phyloP scores from a whole-genome alignment of 2,113 vertebrate species.

The Stercorarius parasiticus region DNA sequence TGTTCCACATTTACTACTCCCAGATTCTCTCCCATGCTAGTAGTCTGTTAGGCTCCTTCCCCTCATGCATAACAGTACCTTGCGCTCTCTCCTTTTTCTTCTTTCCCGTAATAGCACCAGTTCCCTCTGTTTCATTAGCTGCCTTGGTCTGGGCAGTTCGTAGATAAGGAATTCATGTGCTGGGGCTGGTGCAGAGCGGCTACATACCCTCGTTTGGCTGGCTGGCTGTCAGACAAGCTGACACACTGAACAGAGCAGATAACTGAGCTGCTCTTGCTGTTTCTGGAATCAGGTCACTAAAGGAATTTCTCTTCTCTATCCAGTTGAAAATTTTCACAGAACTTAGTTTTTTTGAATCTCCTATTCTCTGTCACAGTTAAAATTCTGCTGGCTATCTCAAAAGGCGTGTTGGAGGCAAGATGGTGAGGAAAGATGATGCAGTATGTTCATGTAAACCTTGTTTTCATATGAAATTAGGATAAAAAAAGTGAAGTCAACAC shows the following conservation, averaged over 20 bases:
- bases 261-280: not conserved
- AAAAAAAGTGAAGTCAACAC: constrained; percentile 31
- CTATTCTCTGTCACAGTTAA: not conserved
- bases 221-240: not conserved
- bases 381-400: not conserved
- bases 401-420: not conserved
- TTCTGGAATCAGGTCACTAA: not conserved
- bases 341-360: not conserved
- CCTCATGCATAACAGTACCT: not conserved
- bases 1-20: not conserved
- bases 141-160: not conserved
- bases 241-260: not conserved
- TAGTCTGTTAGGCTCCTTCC: not conserved
- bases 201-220: not conserved
- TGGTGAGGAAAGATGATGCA: not conserved
- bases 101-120: not conserved
- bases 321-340: not conserved
- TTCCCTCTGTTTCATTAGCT: not conserved
- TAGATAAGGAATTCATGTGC: not conserved
- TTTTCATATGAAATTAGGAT: not conserved
- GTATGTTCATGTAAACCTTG: not conserved
- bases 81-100: not conserved
- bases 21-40: not conserved
- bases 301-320: not conserved
- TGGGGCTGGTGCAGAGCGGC: not conserved